Conservation (phyloP, 1,140 invertebrate genomes). For the Trichoplusia ni region DNA sequence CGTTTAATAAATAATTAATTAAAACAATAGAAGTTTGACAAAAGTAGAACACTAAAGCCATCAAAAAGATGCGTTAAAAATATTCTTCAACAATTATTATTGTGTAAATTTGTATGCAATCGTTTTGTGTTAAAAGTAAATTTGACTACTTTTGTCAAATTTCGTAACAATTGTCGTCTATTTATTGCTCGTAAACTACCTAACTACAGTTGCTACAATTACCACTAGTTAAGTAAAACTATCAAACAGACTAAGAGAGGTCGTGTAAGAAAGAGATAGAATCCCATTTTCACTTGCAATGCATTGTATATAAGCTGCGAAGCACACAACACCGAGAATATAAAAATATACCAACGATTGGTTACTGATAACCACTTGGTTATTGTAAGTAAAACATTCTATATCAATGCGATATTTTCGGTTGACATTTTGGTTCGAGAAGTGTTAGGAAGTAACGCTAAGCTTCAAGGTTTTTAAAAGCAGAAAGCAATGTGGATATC, state of each 20-base stretch:
- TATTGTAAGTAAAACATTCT: too few species aligned
- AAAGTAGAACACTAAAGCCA: slow-evolving; percentile 52
- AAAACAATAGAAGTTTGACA: slow-evolving; percentile 65
- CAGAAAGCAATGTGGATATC: too few species aligned
- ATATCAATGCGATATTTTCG: too few species aligned
- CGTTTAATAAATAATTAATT: slow-evolving; percentile 46
- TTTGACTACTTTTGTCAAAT: slow-evolving; percentile 64
- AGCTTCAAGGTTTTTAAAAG: too few species aligned
- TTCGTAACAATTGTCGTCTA: slow-evolving; percentile 62
- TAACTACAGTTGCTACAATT: slow-evolving; percentile 55
- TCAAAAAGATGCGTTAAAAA: slow-evolving; percentile 46
- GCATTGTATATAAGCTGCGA: slow-evolving; percentile 34
- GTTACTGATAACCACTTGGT: slow-evolving; percentile 35
- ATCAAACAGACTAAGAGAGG: slow-evolving; percentile 26
- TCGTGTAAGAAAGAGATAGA: slow-evolving; percentile 21
- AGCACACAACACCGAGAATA: slow-evolving; percentile 49
- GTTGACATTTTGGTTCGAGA: too few species aligned
- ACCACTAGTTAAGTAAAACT: slow-evolving; percentile 34
- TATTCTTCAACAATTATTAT: slow-evolving; percentile 43
- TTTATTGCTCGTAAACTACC: slow-evolving; percentile 72
- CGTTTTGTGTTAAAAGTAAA: slow-evolving; percentile 31
- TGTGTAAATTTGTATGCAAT: slow-evolving; percentile 33
- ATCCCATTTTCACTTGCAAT: slow-evolving; percentile 30
- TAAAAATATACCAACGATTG: slow-evolving; percentile 49
- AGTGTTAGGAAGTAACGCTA: not conserved